phyloP scores from a whole-genome alignment of 2,888 invertebrate species.

The Macaria liturata region DNA sequence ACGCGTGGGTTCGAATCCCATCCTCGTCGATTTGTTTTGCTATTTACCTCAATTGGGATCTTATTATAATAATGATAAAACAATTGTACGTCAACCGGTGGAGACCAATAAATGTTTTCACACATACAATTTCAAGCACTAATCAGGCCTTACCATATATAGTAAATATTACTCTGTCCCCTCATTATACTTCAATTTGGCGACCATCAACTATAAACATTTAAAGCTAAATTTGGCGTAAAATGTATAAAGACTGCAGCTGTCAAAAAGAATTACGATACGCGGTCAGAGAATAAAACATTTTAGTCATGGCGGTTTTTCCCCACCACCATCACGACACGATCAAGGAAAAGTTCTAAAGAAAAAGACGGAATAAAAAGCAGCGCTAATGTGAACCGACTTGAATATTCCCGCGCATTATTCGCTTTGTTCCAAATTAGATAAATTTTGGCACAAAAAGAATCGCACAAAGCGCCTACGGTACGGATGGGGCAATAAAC shows the following conservation, averaged over 20 bases:
- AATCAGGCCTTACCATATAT: too few species aligned
- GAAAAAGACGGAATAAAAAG: constrained; percentile 33
- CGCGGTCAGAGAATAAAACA: too few species aligned
- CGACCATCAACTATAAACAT: too few species aligned
- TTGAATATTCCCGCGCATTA: constrained; percentile 54
- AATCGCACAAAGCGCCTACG: constrained; percentile 61
- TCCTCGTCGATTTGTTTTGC: constrained; percentile 84
- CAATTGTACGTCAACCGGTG: too few species aligned
- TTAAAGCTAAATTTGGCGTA: too few species aligned
- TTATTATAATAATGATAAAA: neutral
- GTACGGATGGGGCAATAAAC: constrained; percentile 67
- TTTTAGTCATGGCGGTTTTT: too few species aligned
- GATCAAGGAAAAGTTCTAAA: constrained; percentile 7
- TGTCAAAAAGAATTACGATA: too few species aligned
- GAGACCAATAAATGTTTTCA: too few species aligned
- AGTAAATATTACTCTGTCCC: too few species aligned
- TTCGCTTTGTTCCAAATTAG: constrained; percentile 73
- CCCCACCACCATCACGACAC: constrained; percentile 8
- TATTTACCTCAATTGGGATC: neutral
- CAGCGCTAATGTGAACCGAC: constrained; percentile 44
- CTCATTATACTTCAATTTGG: too few species aligned
- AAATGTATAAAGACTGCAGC: too few species aligned
- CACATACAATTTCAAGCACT: too few species aligned
- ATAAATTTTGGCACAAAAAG: constrained; percentile 75
- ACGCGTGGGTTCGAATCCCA: constrained; percentile 93